phyloP scores from a whole-genome alignment of 2,888 invertebrate genomes.

The Cecidostiba fungosa region DNA sequence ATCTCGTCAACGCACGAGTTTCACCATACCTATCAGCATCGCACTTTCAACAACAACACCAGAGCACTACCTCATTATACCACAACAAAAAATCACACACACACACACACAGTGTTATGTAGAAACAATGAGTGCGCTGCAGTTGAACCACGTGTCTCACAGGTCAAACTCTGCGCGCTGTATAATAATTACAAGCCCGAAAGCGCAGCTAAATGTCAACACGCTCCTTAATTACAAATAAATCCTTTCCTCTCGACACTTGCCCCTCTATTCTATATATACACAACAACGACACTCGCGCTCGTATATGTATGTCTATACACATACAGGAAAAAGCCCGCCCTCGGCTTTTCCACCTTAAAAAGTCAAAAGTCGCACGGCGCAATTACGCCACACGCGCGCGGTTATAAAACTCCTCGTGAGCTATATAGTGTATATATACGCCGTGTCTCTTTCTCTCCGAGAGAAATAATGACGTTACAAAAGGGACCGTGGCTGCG shows the following conservation, averaged over 20 bases:
- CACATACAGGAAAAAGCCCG: background rate
- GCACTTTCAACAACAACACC: too few species aligned
- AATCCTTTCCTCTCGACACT: conserved; percentile 23
- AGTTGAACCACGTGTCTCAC: background rate
- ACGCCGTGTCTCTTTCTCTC: background rate
- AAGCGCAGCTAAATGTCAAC: conserved; percentile 21
- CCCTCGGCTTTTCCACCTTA: background rate
- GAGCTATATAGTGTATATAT: background rate
- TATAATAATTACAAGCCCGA: background rate
- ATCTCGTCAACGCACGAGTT: too few species aligned
- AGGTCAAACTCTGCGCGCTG: background rate
- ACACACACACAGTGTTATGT: background rate
- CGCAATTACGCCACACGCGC: conserved; percentile 47
- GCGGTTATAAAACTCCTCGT: conserved; percentile 11
- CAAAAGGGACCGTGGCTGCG: conserved; percentile 11
- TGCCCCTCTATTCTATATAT: background rate
- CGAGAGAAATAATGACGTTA: conserved; percentile 23
- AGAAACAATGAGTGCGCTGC: background rate
- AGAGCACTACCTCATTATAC: too few species aligned
- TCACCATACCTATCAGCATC: too few species aligned
- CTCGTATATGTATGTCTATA: background rate
- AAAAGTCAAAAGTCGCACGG: conserved; percentile 38
- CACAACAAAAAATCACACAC: background rate
- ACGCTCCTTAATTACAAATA: conserved; percentile 40
- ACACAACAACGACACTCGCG: background rate